A percentile compares a stretch with the other conserved stretches of the same genome.
These are phyloP conservation scores for Eupsilia transversa DNA, from an alignment of 2,888 invertebrate genomes.

Conservation along the genomic window DNA sequence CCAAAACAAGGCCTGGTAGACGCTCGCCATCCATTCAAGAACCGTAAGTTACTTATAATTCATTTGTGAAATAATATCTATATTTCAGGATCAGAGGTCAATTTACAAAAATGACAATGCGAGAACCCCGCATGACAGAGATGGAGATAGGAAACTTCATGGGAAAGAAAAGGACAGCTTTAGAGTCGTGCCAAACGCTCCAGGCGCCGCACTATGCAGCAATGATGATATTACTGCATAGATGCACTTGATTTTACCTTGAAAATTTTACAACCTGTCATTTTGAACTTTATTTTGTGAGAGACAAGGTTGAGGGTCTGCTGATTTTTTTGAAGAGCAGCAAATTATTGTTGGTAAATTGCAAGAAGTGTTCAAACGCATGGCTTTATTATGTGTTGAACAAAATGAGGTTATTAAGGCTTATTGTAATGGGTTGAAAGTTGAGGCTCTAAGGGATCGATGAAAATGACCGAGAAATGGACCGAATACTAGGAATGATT, in stretches of 20 bases:
- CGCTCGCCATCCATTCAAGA: slow-evolving; percentile 70
- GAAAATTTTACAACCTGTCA: slow-evolving; percentile 53
- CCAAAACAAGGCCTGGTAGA: slow-evolving; percentile 38
- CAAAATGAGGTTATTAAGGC: slow-evolving; percentile 83
- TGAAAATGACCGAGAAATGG: slow-evolving; percentile 37
- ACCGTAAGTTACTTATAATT: slow-evolving; percentile 74
- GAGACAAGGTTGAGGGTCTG: slow-evolving; percentile 66
- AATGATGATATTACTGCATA: slow-evolving; percentile 82
- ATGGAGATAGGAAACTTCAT: slow-evolving; percentile 59
- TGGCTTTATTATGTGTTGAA: slow-evolving; percentile 86
- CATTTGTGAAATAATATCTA: slow-evolving; percentile 84
- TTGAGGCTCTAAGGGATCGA: slow-evolving; percentile 61
- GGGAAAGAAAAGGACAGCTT: slow-evolving; percentile 68
- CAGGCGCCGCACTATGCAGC: slow-evolving; percentile 80
- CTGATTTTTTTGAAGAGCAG: slow-evolving; percentile 37
- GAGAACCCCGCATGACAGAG: slow-evolving; percentile 73
- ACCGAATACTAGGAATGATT: slow-evolving; percentile 23
- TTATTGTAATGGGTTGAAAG: slow-evolving; percentile 72
- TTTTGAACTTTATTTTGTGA: slow-evolving; percentile 68
- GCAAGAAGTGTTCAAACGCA: slow-evolving; percentile 73
- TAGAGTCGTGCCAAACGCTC: slow-evolving; percentile 77
- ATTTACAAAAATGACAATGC: slow-evolving; percentile 88
- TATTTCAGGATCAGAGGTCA: slow-evolving; percentile 85
- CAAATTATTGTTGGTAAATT: slow-evolving; percentile 65
- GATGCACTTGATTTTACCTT: slow-evolving; percentile 70